Evolutionary conservation across 2,113 vertebrate genomes (phyloP).

Genomic region (Myotis yumanensis): DNA sequence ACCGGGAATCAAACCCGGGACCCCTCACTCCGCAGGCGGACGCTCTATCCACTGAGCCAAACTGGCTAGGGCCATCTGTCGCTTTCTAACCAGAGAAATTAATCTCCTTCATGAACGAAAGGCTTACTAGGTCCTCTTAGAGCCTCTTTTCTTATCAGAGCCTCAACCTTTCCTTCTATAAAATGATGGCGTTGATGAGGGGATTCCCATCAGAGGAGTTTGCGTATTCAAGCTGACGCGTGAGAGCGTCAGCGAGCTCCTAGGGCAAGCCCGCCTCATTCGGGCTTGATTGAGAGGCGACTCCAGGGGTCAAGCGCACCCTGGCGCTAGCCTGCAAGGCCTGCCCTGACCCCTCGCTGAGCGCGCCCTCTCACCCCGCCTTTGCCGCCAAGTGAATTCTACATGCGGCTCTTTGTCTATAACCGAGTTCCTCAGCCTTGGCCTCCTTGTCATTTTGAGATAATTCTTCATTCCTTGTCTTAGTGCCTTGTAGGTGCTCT

Average conservation of each 20-base stretch:
- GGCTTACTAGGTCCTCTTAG: not conserved
- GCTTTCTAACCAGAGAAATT: not conserved
- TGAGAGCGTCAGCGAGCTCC: not conserved
- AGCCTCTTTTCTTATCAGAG: not conserved
- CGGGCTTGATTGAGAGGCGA: not conserved
- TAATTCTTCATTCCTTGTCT: not conserved
- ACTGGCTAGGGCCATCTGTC: not conserved
- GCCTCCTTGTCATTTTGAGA: not conserved
- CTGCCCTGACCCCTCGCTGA: not conserved
- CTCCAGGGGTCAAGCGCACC: no score
- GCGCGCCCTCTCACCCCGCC: rapidly evolving
- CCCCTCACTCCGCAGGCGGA: no score
- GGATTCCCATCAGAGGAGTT: not conserved
- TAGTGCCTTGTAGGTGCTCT: not conserved
- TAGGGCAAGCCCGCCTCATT: not conserved
- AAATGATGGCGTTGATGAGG: not conserved
- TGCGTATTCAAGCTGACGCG: not conserved
- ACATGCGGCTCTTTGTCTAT: rapidly evolving
- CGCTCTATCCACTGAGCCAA: no score
- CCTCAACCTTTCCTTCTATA: not conserved
- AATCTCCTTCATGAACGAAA: not conserved
- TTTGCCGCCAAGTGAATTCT: not conserved
- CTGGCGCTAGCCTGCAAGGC: not conserved
- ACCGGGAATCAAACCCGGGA: no score
- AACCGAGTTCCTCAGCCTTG: not conserved